phyloP scores from a whole-genome alignment of 2,113 vertebrate species.

The Potamarius usumacintae region DNA sequence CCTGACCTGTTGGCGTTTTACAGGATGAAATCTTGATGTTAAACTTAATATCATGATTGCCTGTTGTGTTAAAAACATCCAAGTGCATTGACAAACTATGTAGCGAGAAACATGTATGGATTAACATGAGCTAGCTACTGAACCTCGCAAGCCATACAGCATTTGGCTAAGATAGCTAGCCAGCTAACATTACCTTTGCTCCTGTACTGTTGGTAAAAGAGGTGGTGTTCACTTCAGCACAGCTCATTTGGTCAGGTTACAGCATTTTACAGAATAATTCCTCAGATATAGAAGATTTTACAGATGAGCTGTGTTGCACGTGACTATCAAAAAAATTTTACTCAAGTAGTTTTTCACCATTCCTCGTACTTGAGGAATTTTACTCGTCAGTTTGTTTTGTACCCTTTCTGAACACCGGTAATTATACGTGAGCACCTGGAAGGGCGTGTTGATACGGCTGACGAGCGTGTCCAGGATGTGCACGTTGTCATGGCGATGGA shows the following conservation, averaged over 20 bases:
- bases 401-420: background rate
- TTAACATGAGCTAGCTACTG: background rate
- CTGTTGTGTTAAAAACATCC: too few species aligned
- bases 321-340: too few species aligned
- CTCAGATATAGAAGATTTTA: too few species aligned
- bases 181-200: background rate
- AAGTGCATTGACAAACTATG: background rate
- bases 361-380: background rate
- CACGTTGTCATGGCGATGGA: conserved; percentile 89
- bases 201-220: background rate
- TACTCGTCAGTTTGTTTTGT: background rate
- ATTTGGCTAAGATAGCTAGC: background rate
- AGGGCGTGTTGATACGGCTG: conserved; percentile 95
- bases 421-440: conserved; percentile 74
- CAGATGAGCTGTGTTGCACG: too few species aligned
- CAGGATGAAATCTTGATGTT: background rate
- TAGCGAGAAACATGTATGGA: background rate
- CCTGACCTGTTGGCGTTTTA: background rate
- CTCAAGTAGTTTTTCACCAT: too few species aligned
- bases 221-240: background rate
- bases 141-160: background rate
- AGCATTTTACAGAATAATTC: background rate
- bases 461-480: conserved; percentile 92
- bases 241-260: too few species aligned
- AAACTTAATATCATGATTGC: too few species aligned